Percentiles rank a stretch among this genome's conserved stretches.
phyloP scores from a whole-genome alignment of 2,888 invertebrate species.

The Magallana nippona region DNA sequence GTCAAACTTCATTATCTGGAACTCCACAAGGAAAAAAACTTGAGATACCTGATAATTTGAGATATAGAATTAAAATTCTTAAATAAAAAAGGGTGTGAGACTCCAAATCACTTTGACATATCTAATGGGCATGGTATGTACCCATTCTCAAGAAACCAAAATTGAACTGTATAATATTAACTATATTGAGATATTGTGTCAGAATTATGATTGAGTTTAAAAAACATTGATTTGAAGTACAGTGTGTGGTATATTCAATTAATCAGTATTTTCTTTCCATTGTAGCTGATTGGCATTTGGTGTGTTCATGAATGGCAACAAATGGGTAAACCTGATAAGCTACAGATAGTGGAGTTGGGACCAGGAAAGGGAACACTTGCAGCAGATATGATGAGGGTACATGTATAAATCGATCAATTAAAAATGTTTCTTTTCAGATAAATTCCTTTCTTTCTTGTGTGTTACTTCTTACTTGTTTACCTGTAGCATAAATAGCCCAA shows the following conservation, averaged over 20 bases:
- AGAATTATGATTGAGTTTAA: background rate
- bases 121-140: too few relatives aligned
- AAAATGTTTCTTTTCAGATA: background rate
- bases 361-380: slow-evolving; percentile 96
- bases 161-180: too few relatives aligned
- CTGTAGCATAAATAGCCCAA: background rate
- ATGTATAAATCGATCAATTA: background rate
- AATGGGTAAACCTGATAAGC: slow-evolving; percentile 86
- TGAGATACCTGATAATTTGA: too few relatives aligned
- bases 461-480: background rate
- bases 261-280: slow-evolving; percentile 45
- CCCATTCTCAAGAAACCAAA: too few relatives aligned
- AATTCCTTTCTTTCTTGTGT: background rate
- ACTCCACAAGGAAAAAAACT: too few relatives aligned
- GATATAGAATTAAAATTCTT: too few relatives aligned
- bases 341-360: slow-evolving; percentile 96
- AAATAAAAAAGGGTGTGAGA: too few relatives aligned
- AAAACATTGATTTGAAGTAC: background rate
- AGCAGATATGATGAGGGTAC: slow-evolving; percentile 91
- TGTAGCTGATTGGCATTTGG: slow-evolving; percentile 92
- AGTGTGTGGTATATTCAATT: background rate
- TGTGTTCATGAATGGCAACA: slow-evolving; percentile 89
- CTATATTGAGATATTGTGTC: too few relatives aligned
- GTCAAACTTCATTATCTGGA: too few relatives aligned
- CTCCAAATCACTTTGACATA: too few relatives aligned